Conservation (phyloP, 2,113 vertebrate genomes). For the Antennarius striatus region DNA sequence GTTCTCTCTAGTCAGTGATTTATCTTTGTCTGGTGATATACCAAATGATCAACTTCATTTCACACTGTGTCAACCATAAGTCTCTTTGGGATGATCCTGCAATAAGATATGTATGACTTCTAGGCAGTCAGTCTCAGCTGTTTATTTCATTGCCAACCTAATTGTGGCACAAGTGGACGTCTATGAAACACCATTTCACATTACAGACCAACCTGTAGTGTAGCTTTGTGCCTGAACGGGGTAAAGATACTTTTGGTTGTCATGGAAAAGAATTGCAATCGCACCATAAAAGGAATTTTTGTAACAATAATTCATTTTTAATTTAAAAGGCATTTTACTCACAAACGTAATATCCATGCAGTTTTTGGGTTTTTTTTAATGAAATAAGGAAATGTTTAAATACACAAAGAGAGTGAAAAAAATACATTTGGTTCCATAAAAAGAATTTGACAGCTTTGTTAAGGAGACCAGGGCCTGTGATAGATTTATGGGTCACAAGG, state of each 20-base stretch:
- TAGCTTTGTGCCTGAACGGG: neutral
- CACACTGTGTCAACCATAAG: neutral
- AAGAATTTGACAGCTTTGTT: no score
- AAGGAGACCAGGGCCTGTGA: no score
- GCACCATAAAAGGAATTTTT: constrained; percentile 1
- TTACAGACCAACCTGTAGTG: neutral
- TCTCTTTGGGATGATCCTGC: neutral
- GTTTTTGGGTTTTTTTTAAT: no score
- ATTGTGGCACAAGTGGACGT: neutral
- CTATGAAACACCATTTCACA: constrained; percentile 4
- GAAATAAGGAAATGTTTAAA: no score
- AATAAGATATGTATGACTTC: constrained; percentile 18
- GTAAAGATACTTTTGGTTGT: neutral
- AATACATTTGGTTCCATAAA: no score
- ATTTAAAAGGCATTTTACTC: neutral
- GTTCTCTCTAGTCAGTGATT: neutral
- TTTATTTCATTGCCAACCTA: constrained; percentile 29
- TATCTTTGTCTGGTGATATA: neutral
- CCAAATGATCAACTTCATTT: neutral
- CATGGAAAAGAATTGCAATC: neutral
- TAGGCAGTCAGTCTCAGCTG: constrained; percentile 10
- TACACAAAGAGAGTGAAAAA: no score
- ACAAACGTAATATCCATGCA: no score
- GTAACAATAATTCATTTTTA: neutral
- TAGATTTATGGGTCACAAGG: no score